Base-by-base conservation (phyloP, 2,113 vertebrate genomes). In the Oryzias javanicus region DNA sequence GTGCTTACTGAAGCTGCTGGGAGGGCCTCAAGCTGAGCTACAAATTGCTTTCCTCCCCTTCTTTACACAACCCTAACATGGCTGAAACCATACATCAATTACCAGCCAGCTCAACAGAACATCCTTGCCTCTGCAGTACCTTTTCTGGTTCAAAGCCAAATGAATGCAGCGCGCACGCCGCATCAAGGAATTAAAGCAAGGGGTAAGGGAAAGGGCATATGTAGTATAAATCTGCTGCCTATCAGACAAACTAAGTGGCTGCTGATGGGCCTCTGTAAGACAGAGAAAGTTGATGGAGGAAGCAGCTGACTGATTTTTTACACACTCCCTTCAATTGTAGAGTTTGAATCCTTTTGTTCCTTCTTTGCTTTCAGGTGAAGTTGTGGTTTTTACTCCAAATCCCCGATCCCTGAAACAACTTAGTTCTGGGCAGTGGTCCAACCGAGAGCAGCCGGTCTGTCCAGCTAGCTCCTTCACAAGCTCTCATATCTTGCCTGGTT, bases 41-140 rank as follows among this genome's bases (percentile, higher is more conserved):
- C 78, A 86, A 84, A 87, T 85, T 81, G 81, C 86, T 80, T 78
- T 73, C 67, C 82, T 73, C 76, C 62, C 77, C 72, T 76, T 56
- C 53, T 46, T 78, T 52, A 70, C 59, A 64, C 72, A 72, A 55
- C 64, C 57, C 80, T 69, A 75, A 83, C 81, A 80, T 71, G 78
- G 70, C 60, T 59, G 79, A 79, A 76, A 66, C 72, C 65, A 75
- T 75, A 67, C 82, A 76, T 87, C 82, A 80, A 85, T 87, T 84
- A 81, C 64, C 64, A 59, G 69, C 66, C 66, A 74, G 74, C 71
- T 76, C 59, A 47, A 50, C 48, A 55, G 76, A 70, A 70, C 65
- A 67, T 82, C 70, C 67, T 78, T 66, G 69, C 71, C 67, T 69
- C 81, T 69, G 74, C 77, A 53, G 73, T 59, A 56, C 68, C 71